These are phyloP conservation scores for Molorchus minor DNA, from an alignment of 2,888 invertebrate genomes.

Conservation along the genomic window DNA sequence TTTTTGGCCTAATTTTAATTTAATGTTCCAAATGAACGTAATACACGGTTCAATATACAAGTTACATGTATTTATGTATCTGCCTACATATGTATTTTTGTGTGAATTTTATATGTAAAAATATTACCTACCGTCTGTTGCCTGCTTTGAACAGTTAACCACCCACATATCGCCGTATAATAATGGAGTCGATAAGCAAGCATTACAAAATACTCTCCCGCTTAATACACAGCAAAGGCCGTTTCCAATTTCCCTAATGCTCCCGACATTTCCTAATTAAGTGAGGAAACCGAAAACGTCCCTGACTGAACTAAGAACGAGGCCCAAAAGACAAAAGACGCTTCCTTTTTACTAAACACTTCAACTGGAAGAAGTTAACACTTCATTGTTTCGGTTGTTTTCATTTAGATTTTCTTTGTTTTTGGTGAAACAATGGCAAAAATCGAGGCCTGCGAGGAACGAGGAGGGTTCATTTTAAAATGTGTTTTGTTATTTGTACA, in stretches of 20 bases:
- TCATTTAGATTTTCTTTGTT: slow-evolving; percentile 39
- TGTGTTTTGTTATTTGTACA: slow-evolving; percentile 5
- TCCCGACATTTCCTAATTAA: slow-evolving; percentile 37
- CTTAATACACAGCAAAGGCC: slow-evolving; percentile 16
- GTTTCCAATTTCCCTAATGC: slow-evolving; percentile 39
- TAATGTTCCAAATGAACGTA: too few relatives aligned
- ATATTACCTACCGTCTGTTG: too few relatives aligned
- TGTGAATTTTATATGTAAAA: too few relatives aligned
- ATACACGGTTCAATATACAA: too few relatives aligned
- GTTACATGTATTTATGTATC: too few relatives aligned
- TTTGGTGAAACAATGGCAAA: slow-evolving; percentile 32
- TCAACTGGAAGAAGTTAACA: slow-evolving; percentile 58
- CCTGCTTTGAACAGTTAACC: too few relatives aligned
- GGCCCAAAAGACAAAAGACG: slow-evolving; percentile 41
- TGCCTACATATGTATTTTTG: too few relatives aligned
- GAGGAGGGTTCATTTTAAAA: slow-evolving; percentile 21
- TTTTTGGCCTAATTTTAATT: too few relatives aligned
- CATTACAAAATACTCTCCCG: too few relatives aligned
- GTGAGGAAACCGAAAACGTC: slow-evolving; percentile 35
- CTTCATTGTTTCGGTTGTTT: slow-evolving; percentile 51
- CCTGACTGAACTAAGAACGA: slow-evolving; percentile 26
- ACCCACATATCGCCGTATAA: too few relatives aligned
- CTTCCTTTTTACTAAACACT: slow-evolving; percentile 51
- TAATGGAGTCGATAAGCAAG: too few relatives aligned
- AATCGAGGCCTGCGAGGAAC: slow-evolving; percentile 1